phyloP scores from a whole-genome alignment of 2,888 invertebrate genomes.

The Camptogramma bilineatum region DNA sequence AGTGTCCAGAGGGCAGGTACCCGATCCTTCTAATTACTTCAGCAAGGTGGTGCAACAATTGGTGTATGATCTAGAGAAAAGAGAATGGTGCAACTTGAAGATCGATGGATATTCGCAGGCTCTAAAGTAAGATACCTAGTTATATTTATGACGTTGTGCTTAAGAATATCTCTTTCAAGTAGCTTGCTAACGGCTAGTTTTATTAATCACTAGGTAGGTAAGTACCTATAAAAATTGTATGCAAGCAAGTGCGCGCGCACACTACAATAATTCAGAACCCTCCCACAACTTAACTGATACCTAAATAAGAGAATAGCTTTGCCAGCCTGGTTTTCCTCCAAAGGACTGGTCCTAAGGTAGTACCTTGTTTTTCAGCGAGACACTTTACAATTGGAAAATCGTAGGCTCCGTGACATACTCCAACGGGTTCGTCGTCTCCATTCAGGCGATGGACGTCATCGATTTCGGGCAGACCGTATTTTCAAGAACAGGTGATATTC shows the following conservation, averaged over 20 bases:
- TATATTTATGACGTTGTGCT: too few relatives aligned
- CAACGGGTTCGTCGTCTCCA: conserved; percentile 67
- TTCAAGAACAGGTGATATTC: conserved; percentile 16
- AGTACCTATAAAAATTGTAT: too few relatives aligned
- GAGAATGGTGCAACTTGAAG: conserved; percentile 47
- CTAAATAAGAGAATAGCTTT: too few relatives aligned
- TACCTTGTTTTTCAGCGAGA: conserved; percentile 55
- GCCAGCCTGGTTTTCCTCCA: too few relatives aligned
- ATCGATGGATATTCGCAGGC: conserved; percentile 50
- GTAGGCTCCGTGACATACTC: conserved; percentile 60
- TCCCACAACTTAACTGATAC: too few relatives aligned
- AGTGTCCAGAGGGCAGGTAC: conserved; percentile 52
- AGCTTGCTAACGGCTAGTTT: too few relatives aligned
- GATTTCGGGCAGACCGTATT: conserved; percentile 36
- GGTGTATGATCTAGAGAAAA: conserved; percentile 53
- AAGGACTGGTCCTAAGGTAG: too few relatives aligned
- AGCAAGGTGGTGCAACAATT: conserved; percentile 54
- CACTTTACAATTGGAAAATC: conserved; percentile 59
- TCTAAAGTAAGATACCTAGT: conserved; percentile 52
- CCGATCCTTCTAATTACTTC: conserved; percentile 47
- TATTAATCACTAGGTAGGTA: too few relatives aligned
- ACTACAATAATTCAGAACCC: too few relatives aligned
- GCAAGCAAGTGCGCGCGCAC: too few relatives aligned
- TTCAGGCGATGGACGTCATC: conserved; percentile 58
- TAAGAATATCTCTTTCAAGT: too few relatives aligned